Evolutionary conservation across 2,113 vertebrate species (phyloP).

Genomic region (Sigmodon hispidus): DNA sequence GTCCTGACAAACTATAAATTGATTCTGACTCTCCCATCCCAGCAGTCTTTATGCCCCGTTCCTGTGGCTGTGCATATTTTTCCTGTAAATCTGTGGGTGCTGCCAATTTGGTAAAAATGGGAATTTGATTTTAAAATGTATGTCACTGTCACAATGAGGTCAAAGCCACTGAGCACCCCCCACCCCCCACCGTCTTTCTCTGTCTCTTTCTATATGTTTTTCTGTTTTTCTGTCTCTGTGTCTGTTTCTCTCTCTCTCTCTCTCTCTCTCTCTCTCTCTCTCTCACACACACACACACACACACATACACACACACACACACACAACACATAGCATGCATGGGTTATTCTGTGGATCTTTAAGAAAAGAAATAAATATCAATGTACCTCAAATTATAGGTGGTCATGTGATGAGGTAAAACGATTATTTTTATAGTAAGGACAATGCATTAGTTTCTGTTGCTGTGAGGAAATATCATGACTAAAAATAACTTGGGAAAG

Average conservation of each 20-base stretch:
- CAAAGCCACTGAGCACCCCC: background rate
- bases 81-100: slow-evolving; percentile 36
- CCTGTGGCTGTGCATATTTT: slow-evolving; percentile 58
- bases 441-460: background rate
- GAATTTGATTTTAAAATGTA: slow-evolving; percentile 56
- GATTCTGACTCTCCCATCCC: slow-evolving; percentile 55
- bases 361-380: background rate
- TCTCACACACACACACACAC: background rate
- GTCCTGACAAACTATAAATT: slow-evolving; percentile 70
- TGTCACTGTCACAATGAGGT: slow-evolving; percentile 55
- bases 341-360: background rate
- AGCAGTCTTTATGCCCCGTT: slow-evolving; percentile 1
- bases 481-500: background rate
- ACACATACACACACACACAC: background rate
- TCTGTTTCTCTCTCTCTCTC: background rate
- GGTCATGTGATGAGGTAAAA: background rate
- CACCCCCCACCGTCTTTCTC: slow-evolving; percentile 4
- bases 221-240: background rate
- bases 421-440: background rate
- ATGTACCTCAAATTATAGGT: background rate
- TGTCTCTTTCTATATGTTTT: background rate
- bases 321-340: background rate
- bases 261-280: background rate
- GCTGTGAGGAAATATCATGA: background rate
- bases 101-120: slow-evolving; percentile 59